Percentiles rank a stretch among this genome's conserved stretches.
phyloP scores from a whole-genome alignment of 2,797 vertebrate genomes.

The Mastacembelus armatus region DNA sequence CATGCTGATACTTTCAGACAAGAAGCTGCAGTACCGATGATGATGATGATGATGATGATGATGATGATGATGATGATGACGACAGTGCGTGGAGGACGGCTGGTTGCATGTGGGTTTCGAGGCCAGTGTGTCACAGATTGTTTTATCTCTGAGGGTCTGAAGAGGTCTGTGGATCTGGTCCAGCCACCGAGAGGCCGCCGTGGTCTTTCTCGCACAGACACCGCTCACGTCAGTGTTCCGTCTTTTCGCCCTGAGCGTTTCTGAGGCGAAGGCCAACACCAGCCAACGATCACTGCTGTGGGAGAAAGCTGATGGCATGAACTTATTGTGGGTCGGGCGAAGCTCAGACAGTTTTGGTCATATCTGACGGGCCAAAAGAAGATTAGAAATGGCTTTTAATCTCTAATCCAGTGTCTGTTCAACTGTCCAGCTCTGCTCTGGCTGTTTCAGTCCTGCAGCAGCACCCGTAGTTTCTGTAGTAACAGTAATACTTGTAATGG shows the following conservation, averaged over 20 bases:
- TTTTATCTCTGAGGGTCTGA: constrained; percentile 27
- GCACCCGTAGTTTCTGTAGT: no score
- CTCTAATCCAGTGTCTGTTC: constrained; percentile 53
- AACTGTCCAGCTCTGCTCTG: background rate
- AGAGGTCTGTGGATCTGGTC: background rate
- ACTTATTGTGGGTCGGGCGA: constrained; percentile 43
- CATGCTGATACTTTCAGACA: no score
- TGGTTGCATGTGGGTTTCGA: background rate
- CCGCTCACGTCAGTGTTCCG: background rate
- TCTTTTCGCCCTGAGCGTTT: background rate
- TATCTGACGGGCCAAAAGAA: constrained; percentile 49
- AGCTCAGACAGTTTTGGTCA: constrained; percentile 59
- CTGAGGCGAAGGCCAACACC: background rate
- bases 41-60: no score
- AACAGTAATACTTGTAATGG: no score
- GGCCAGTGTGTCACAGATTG: background rate
- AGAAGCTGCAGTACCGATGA: no score
- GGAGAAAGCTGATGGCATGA: constrained; percentile 60
- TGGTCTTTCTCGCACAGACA: background rate
- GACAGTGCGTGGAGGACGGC: constrained; percentile 10
- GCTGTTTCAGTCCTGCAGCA: constrained; percentile 12
- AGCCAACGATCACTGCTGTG: constrained; percentile 33
- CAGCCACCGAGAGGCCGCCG: background rate
- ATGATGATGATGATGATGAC: constrained; percentile 1
- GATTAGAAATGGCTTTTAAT: constrained; percentile 69